Evolutionary conservation across 2,797 vertebrate species (phyloP).

Genomic region (Pempheris klunzingeri): DNA sequence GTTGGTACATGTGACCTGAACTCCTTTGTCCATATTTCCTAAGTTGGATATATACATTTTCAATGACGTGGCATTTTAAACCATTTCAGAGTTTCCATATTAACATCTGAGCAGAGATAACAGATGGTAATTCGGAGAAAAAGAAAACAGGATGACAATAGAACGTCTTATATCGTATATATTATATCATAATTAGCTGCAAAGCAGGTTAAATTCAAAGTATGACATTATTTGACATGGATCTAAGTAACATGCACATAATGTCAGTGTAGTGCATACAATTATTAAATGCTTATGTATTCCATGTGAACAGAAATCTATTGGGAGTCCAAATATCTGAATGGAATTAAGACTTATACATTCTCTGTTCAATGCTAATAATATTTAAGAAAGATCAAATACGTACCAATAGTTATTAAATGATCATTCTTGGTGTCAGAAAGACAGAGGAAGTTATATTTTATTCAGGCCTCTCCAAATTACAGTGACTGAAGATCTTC

Average conservation of each 20-base stretch:
- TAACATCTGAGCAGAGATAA: not conserved
- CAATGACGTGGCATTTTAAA: not conserved
- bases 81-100: not conserved
- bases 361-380: not conserved
- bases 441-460: not conserved
- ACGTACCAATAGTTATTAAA: not conserved
- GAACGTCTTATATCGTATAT: not conserved
- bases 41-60: not conserved
- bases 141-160: not conserved
- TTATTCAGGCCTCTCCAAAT: slow-evolving; percentile 26
- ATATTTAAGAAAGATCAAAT: not conserved
- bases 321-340: not conserved
- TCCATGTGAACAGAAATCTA: not conserved
- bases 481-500: slow-evolving; percentile 29
- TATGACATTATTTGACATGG: not conserved
- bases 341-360: not conserved
- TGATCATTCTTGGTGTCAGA: not conserved
- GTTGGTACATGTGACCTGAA: not conserved
- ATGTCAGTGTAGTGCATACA: not conserved
- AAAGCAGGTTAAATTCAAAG: not conserved
- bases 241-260: slow-evolving; percentile 3
- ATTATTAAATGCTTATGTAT: not conserved
- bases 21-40: not conserved
- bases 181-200: too few relatives aligned
- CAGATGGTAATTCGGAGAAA: not conserved